Percentiles rank a stretch among this genome's conserved stretches.
phyloP scores from a whole-genome alignment of 2,888 invertebrate species.

The Actias luna region DNA sequence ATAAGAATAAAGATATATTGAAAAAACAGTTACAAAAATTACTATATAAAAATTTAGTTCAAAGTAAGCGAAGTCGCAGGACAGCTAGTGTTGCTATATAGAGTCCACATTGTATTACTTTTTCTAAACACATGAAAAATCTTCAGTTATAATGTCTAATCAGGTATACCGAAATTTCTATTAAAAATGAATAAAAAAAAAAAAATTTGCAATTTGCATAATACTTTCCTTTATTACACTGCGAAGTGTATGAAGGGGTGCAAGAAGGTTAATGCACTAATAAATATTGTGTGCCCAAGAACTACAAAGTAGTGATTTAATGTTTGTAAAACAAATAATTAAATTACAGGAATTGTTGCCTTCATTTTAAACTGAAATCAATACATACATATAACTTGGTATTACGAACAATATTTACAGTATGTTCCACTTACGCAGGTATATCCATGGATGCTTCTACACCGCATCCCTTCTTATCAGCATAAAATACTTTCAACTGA shows the following conservation, averaged over 20 bases:
- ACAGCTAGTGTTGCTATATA: too few relatives aligned
- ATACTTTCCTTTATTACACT: neutral
- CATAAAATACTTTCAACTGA: slow-evolving; percentile 92
- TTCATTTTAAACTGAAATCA: slow-evolving; percentile 5
- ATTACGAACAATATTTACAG: slow-evolving; percentile 4
- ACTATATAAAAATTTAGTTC: too few relatives aligned
- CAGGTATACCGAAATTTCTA: too few relatives aligned
- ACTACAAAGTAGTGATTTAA: neutral
- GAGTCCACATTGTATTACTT: too few relatives aligned
- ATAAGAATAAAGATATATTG: too few relatives aligned
- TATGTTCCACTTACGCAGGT: slow-evolving; percentile 79
- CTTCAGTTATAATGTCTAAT: too few relatives aligned
- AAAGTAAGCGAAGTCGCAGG: too few relatives aligned
- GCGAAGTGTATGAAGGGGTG: too few relatives aligned
- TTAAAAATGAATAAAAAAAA: too few relatives aligned
- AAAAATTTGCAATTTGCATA: neutral
- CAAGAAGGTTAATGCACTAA: neutral
- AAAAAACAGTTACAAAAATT: too few relatives aligned
- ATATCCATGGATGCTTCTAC: slow-evolving; percentile 89
- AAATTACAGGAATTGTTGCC: neutral
- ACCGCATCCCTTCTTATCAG: slow-evolving; percentile 97
- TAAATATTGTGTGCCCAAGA: neutral
- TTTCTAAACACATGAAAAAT: too few relatives aligned
- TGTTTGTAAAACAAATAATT: neutral
- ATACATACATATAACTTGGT: slow-evolving; percentile 3